Evolutionary conservation across 2,888 invertebrate species (phyloP), one percentile per base, ranked within the genome.

Genomic region (Chrysomela aeneicollis): DNA sequence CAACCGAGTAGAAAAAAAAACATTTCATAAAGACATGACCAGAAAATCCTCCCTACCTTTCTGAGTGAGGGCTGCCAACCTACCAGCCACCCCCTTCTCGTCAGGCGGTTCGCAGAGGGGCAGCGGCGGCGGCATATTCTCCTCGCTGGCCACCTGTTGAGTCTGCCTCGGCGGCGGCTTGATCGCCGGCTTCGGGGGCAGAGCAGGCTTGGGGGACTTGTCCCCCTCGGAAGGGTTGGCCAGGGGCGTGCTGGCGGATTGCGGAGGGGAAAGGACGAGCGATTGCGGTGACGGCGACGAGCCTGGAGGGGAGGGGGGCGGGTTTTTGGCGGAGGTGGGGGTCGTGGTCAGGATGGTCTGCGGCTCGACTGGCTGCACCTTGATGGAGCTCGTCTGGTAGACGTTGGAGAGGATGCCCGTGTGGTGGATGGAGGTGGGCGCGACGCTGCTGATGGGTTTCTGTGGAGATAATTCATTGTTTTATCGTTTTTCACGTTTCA

Each of bases 371-470:
- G 92, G 91, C 82, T 91, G 91, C 68, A 92, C 90, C 84, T 92
- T 92, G 75, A 91, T 92, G 75, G 92, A 92, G 62, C 91, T 91
- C 69, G 91, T 91, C 84, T 92, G 92, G 84, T 91, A 92, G 73
- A 92, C 90, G 78, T 90, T 90, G 74, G 91, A 91, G 67, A 90
- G 87, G 82, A 90, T 89, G 74, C 87, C 88, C 72, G 86, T 84
- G 74, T 87, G 88, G 82, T 88, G 88, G 77, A 91, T 87, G 59
- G 90, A 89, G 70, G 90, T 91, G 69, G 94, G 93, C 71, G 93
- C 93, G 69, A 93, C 93, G 83, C 93, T 93, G 81, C 93, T 93
- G 71, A 93, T 90, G 67, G 94, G 94, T 82, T 94, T 94, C 86
- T 94, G 89, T 32, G 66, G 68, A 22, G 17, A 49, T 26, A 59